These are phyloP conservation scores for Patella caerulea DNA, from an alignment of 2,888 invertebrate genomes.

Conservation along the genomic window DNA sequence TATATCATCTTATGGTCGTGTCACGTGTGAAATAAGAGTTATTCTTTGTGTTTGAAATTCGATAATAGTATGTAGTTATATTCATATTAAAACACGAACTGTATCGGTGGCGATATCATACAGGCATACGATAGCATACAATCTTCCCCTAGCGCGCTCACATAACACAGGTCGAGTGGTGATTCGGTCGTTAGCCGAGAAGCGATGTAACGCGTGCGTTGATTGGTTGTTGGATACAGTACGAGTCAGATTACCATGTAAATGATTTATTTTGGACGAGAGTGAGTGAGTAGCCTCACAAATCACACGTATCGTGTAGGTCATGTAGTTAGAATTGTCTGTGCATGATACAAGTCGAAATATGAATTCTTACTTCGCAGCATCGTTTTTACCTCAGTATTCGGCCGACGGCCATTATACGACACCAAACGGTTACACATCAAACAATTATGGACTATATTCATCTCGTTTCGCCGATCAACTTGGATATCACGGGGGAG, in stretches of 20 bases:
- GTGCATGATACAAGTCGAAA: constrained; percentile 55
- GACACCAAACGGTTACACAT: constrained; percentile 56
- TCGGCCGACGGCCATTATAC: constrained; percentile 60
- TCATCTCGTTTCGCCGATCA: constrained; percentile 61
- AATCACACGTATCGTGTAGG: constrained; percentile 63
- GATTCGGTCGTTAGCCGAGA: constrained; percentile 36
- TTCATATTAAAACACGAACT: too few relatives aligned
- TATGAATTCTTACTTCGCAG: constrained; percentile 67
- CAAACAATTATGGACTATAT: constrained; percentile 60
- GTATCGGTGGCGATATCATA: too few relatives aligned
- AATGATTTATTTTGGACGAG: constrained; percentile 62
- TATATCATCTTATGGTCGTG: too few relatives aligned
- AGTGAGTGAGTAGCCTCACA: constrained; percentile 62
- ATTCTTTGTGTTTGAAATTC: too few relatives aligned
- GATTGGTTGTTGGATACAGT: constrained; percentile 53
- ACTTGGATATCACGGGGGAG: constrained; percentile 40
- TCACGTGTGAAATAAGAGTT: too few relatives aligned
- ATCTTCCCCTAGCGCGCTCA: constrained; percentile 3
- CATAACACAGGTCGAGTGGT: constrained; percentile 29
- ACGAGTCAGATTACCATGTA: constrained; percentile 56
- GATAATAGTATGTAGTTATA: too few relatives aligned
- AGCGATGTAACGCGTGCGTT: constrained; percentile 41
- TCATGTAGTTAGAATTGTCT: constrained; percentile 63
- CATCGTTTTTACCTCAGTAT: constrained; percentile 65
- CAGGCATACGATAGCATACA: too few relatives aligned